These are phyloP conservation scores for Drosophila punjabiensis DNA, from an alignment of 1,140 invertebrate species.

Conservation along the genomic window DNA sequence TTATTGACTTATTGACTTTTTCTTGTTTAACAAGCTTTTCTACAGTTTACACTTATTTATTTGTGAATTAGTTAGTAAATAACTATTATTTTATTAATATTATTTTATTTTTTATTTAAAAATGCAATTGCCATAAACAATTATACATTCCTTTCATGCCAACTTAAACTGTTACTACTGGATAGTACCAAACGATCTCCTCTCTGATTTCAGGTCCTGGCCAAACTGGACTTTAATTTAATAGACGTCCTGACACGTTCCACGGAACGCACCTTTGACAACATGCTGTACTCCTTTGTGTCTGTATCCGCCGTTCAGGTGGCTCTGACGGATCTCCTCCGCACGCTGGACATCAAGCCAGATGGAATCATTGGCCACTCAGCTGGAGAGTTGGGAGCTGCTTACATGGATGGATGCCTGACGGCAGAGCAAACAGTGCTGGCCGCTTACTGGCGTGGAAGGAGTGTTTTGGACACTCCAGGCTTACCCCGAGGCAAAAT, in stretches of 20 bases:
- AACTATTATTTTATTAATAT: background rate
- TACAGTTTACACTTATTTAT: too few species aligned
- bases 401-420: conserved; percentile 97
- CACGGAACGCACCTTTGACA: conserved; percentile 91
- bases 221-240: conserved; percentile 90
- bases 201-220: conserved; percentile 34
- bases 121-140: background rate
- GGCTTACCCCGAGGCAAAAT: conserved; percentile 90
- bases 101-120: background rate
- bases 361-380: conserved; percentile 99
- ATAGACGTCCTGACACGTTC: conserved; percentile 92
- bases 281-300: conserved; percentile 95
- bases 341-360: conserved; percentile 90
- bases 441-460: conserved; percentile 96
- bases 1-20: background rate
- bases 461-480: conserved; percentile 92
- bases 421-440: conserved; percentile 96
- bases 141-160: background rate
- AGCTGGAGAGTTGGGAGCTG: conserved; percentile 96
- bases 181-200: background rate
- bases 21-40: background rate
- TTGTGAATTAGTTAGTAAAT: background rate
- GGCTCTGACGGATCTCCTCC: conserved; percentile 95
- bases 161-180: background rate
- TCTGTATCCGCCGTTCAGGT: conserved; percentile 98